A percentile compares a stretch with the other conserved stretches of the same genome.
These are phyloP conservation scores for Halcyon chelicuti DNA, from an alignment of 2,797 vertebrate species.

Conservation along the genomic window DNA sequence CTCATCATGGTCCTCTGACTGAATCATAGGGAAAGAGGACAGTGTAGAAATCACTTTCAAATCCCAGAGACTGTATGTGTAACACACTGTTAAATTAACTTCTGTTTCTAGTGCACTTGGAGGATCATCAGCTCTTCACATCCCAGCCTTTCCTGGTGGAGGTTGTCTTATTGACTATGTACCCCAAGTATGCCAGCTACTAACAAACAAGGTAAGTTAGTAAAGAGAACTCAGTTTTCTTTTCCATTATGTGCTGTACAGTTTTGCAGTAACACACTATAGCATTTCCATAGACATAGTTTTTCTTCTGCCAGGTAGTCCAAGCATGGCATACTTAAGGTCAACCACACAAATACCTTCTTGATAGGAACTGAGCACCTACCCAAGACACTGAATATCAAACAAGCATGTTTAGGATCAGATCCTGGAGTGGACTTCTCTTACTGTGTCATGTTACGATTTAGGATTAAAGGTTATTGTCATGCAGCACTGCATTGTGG, in stretches of 20 bases:
- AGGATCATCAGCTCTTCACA: conserved; percentile 95
- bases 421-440: background rate
- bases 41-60: background rate
- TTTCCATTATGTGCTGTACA: background rate
- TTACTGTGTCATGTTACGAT: background rate
- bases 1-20: background rate
- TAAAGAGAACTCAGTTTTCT: background rate
- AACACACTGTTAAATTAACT: background rate
- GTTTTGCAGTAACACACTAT: background rate
- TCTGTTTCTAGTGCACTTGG: conserved; percentile 89
- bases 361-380: background rate
- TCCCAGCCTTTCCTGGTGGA: conserved; percentile 94
- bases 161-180: conserved; percentile 98
- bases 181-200: conserved; percentile 96
- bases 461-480: background rate
- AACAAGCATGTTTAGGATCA: background rate
- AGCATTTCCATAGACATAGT: background rate
- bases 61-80: background rate
- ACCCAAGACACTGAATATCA: background rate
- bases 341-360: background rate
- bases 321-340: background rate
- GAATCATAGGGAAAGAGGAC: background rate
- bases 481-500: background rate
- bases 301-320: background rate
- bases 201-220: conserved; percentile 93